These are phyloP conservation scores for Laspeyria flexula DNA, from an alignment of 2,888 invertebrate genomes.

Conservation along the genomic window DNA sequence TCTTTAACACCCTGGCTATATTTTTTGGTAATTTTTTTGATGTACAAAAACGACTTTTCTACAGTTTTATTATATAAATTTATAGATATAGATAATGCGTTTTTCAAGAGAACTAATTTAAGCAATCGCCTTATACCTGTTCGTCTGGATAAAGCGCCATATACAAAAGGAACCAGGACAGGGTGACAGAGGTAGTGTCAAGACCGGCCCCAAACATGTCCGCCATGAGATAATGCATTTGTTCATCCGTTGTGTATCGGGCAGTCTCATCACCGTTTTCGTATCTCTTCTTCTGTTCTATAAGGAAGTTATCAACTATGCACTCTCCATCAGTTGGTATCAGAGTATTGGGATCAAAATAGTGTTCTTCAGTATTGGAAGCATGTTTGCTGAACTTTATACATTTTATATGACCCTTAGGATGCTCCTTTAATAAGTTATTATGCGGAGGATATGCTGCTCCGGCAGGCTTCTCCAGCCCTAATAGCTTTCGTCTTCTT, in stretches of 20 bases:
- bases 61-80: no score
- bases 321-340: conserved; percentile 77
- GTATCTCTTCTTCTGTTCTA: conserved; percentile 85
- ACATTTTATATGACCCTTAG: conserved; percentile 75
- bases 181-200: conserved; percentile 92
- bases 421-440: conserved; percentile 66
- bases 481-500: conserved; percentile 76
- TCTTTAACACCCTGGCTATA: no score
- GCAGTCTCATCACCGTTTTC: conserved; percentile 69
- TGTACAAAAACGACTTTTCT: no score
- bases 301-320: conserved; percentile 88
- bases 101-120: no score
- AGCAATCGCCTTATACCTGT: no score
- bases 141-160: conserved; percentile 89
- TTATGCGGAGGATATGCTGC: conserved; percentile 64
- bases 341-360: conserved; percentile 72
- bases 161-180: conserved; percentile 93
- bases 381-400: conserved; percentile 74
- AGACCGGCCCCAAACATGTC: conserved; percentile 95
- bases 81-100: no score
- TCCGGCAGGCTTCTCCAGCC: conserved; percentile 58
- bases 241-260: conserved; percentile 87
- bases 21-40: no score
- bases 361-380: conserved; percentile 65
- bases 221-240: conserved; percentile 90